These are phyloP conservation scores for Nanorana parkeri DNA, from an alignment of 2,113 vertebrate species.

Conservation along the genomic window DNA sequence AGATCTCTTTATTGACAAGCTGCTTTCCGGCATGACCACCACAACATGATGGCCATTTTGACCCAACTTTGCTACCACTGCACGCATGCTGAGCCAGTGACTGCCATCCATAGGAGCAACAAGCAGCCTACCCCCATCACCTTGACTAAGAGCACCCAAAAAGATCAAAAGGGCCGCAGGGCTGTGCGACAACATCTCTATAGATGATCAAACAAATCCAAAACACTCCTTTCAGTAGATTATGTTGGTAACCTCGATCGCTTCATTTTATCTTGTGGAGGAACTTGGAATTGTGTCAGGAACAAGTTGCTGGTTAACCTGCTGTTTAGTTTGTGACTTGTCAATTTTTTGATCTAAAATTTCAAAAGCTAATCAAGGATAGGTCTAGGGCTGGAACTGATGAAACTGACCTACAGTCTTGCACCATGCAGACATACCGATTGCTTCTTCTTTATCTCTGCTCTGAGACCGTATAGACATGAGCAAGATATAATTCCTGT, in stretches of 20 bases:
- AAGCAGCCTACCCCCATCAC: slow-evolving; percentile 7
- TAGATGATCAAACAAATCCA: neutral
- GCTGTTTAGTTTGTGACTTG: neutral
- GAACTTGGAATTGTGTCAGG: slow-evolving; percentile 4
- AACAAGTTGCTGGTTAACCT: neutral
- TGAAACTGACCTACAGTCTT: too few species aligned
- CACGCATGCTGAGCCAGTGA: slow-evolving; percentile 37
- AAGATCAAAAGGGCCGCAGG: neutral
- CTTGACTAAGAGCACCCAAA: neutral
- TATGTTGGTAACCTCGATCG: neutral
- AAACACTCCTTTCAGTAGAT: too few species aligned
- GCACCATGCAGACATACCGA: too few species aligned
- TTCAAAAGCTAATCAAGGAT: too few species aligned
- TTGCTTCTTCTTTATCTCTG: too few species aligned
- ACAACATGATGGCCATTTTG: slow-evolving; percentile 26
- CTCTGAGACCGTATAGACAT: too few species aligned
- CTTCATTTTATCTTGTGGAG: neutral
- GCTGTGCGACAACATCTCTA: neutral
- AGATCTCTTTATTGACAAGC: neutral
- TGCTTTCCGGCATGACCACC: neutral
- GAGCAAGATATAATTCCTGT: too few species aligned
- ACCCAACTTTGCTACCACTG: neutral
- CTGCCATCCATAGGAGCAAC: slow-evolving; percentile 28
- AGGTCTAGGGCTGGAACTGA: too few species aligned
- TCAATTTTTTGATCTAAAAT: too few species aligned